Evolutionary conservation across 2,888 invertebrate genomes (phyloP).

Genomic region (Drosophila hamatofila): DNA sequence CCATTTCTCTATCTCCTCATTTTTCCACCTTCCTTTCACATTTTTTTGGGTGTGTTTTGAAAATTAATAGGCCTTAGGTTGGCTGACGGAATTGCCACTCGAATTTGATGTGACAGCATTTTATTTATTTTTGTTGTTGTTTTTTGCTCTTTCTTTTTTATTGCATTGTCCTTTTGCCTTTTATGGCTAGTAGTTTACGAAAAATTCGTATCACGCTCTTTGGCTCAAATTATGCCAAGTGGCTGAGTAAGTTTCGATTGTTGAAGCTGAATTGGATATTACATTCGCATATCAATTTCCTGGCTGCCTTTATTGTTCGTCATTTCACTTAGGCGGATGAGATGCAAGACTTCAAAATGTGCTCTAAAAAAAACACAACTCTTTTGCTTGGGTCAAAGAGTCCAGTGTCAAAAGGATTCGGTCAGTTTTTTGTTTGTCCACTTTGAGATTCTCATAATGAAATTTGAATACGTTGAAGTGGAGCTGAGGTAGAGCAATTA

Average conservation of each 20-base stretch:
- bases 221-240: conserved; percentile 76
- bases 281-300: conserved; percentile 42
- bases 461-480: conserved; percentile 1
- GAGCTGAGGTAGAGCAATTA: not conserved
- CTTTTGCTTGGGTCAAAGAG: conserved; percentile 9
- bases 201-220: conserved; percentile 60
- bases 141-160: conserved; percentile 46
- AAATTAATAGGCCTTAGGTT: conserved; percentile 58
- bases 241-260: conserved; percentile 64
- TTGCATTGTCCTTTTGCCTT: conserved; percentile 48
- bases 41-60: conserved; percentile 47
- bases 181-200: conserved; percentile 41
- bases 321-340: conserved; percentile 53
- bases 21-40: not conserved
- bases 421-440: not conserved
- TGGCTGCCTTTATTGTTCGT: conserved; percentile 41
- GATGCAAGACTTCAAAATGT: conserved; percentile 35
- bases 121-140: conserved; percentile 58
- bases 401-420: conserved; percentile 18
- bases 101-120: conserved; percentile 79
- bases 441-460: conserved; percentile 5
- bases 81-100: conserved; percentile 72
- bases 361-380: not conserved
- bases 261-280: conserved; percentile 58
- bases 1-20: not conserved